Conservation (phyloP, 2,113 vertebrate genomes). For the Notechis scutatus region DNA sequence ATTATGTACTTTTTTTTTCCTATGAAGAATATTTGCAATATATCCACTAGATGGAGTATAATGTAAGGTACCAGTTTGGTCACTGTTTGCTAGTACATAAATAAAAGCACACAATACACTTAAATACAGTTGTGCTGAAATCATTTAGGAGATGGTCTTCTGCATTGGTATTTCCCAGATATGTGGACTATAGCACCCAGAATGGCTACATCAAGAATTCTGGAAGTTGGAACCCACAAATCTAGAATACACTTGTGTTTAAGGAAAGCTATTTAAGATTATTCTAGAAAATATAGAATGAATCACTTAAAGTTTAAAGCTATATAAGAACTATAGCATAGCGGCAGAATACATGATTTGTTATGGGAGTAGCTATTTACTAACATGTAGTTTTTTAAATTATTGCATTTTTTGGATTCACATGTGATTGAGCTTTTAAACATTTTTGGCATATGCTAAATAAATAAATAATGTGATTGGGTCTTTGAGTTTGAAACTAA, state of each 20-base stretch:
- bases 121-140: neutral
- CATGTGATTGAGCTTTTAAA: neutral
- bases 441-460: neutral
- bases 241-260: neutral
- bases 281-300: neutral
- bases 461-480: neutral
- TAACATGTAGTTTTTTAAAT: neutral
- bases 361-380: neutral
- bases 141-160: neutral
- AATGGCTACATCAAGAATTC: neutral
- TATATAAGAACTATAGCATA: neutral
- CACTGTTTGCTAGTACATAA: neutral
- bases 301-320: neutral
- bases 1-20: neutral
- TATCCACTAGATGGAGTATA: constrained; percentile 20
- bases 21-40: neutral
- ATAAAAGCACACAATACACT: neutral
- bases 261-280: neutral
- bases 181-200: neutral
- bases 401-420: neutral
- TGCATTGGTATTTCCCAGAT: neutral
- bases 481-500: neutral
- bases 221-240: neutral
- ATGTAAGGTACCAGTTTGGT: neutral
- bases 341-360: neutral